These are phyloP conservation scores for Eudyptes chrysolophus DNA, from an alignment of 2,113 vertebrate genomes.

Conservation along the genomic window DNA sequence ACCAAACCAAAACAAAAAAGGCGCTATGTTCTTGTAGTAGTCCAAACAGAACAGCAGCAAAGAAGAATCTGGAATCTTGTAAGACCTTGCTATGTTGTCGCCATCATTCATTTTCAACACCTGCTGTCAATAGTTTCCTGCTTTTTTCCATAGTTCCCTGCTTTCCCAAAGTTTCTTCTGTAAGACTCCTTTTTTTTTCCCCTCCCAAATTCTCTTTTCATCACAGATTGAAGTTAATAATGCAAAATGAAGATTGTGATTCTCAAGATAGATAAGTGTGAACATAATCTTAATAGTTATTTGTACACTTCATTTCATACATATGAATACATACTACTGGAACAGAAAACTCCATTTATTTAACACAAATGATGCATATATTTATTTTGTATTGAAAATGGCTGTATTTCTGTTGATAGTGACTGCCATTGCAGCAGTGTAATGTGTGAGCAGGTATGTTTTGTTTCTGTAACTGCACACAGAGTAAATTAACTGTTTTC, in stretches of 20 bases:
- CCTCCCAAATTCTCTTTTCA: background rate
- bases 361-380: background rate
- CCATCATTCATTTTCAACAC: background rate
- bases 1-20: background rate
- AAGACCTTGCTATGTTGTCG: background rate
- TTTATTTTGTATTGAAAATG: background rate
- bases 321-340: background rate
- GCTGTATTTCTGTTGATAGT: background rate
- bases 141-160: background rate
- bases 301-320: background rate
- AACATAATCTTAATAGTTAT: background rate
- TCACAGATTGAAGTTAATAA: background rate
- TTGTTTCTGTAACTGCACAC: background rate
- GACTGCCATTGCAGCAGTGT: background rate
- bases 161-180: background rate
- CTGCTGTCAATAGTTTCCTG: background rate
- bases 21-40: background rate
- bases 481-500: constrained; percentile 36
- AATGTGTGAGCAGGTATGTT: background rate
- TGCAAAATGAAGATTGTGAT: background rate
- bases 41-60: background rate
- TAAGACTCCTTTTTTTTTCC: background rate
- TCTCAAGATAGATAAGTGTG: background rate
- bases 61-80: background rate
- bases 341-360: background rate